Conservation (phyloP, 2,888 invertebrate species). For the Lithodes maja region DNA sequence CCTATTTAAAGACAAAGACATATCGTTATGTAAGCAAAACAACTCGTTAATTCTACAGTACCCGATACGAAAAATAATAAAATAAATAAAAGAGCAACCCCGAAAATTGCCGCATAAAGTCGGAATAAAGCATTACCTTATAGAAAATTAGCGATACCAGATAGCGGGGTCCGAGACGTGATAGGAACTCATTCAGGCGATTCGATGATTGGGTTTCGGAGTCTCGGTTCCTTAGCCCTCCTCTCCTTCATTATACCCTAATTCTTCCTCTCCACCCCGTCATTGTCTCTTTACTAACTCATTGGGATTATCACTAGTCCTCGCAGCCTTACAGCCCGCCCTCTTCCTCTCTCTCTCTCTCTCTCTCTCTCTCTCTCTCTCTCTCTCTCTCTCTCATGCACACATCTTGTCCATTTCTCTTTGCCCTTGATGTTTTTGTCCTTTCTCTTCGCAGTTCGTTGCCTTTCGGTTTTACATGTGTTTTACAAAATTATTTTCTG, state of each 20-base stretch:
- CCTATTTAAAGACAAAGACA: too few relatives aligned
- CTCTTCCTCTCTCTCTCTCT: neutral
- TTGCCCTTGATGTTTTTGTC: too few relatives aligned
- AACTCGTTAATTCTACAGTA: neutral
- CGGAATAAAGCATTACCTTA: neutral
- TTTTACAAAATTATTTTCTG: too few relatives aligned
- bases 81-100: neutral
- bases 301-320: slow-evolving; percentile 14
- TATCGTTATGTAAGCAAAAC: too few relatives aligned
- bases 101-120: neutral
- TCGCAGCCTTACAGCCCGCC: neutral
- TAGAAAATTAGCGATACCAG: neutral
- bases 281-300: slow-evolving; percentile 3
- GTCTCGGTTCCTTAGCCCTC: neutral
- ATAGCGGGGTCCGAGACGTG: neutral
- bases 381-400: neutral
- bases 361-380: neutral
- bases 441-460: too few relatives aligned
- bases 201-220: slow-evolving; percentile 5
- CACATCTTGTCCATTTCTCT: too few relatives aligned
- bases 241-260: slow-evolving; percentile 9
- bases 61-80: neutral
- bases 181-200: slow-evolving; percentile 5
- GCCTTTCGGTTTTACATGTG: too few relatives aligned
- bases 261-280: slow-evolving; percentile 4